Conservation (phyloP, 2,888 invertebrate species). For the Eledone cirrhosa region DNA sequence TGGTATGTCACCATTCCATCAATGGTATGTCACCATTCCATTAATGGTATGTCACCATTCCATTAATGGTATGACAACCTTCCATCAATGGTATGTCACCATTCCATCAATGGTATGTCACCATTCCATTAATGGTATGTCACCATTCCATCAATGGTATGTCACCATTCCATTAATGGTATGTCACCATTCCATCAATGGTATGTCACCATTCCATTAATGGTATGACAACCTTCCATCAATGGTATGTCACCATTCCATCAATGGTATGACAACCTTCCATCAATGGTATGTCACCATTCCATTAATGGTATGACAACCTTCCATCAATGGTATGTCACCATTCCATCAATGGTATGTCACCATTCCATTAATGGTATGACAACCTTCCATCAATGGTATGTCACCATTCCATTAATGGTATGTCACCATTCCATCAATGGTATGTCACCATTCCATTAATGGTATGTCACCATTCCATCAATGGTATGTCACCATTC, state of each 20-base stretch:
- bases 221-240: no score
- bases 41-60: conserved; percentile 72
- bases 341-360: conserved; percentile 72
- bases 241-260: conserved; percentile 72
- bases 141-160: conserved; percentile 71
- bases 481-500: conserved; percentile 72
- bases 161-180: conserved; percentile 71
- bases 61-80: no score
- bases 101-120: conserved; percentile 72
- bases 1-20: conserved; percentile 70
- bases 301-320: no score
- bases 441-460: conserved; percentile 70
- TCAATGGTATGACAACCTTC: no score
- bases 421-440: conserved; percentile 70
- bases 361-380: neutral
- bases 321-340: conserved; percentile 72
- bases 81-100: conserved; percentile 72
- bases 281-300: conserved; percentile 72
- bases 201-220: conserved; percentile 69
- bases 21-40: conserved; percentile 72
- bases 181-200: conserved; percentile 68
- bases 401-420: conserved; percentile 68
- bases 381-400: conserved; percentile 74
- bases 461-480: conserved; percentile 72
- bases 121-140: conserved; percentile 72